Base-by-base conservation (phyloP, 2,888 invertebrate species). In the Scrobipalpa atriplicella region DNA sequence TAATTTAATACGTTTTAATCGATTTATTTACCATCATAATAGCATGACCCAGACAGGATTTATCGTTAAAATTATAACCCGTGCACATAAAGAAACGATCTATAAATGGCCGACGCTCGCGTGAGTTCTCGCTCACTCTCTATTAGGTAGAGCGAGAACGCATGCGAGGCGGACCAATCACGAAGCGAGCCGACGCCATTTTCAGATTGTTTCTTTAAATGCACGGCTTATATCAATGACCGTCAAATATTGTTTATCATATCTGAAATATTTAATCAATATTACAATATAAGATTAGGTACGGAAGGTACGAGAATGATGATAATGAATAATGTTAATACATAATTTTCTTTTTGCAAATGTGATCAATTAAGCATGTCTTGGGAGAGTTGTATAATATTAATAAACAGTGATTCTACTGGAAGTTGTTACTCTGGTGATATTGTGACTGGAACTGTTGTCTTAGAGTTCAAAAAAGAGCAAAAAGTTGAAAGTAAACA, bases 381-480 rank as follows among this genome's bases (percentile, higher is more conserved):
- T 69, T 86, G 85, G 83, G 78, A 82, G 38, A 80, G 73, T 68
- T 87, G 85, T 74, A 75, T 80, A 13, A 76, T 92, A 65, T 78
- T 75, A 29, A 72, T 92, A 41, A 86, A 91, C 69, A 86, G 84
- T 78, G 84, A 86, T 73, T 81, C 84, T 16, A 84, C 83, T 47
- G 86, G 82, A 66, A 80, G 78, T 72, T 84, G 89, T 75, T 89
- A 89, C 68, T 79, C 87, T 10, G 91, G 90, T 68, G 86, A 89
- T 75, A 84, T 90, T 63, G 86, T 92, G 51, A 90, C 92, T 51
- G 92, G 92, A 69, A 78, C 78, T 7, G 79, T 90, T n/a, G 75
- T 80, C 63, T 71, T 92, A 70, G 83, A 87, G 69, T 80, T 89
- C 69, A 79, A 83, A 58, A 81, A 82, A 70, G 79, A 80, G 67